Conservation (phyloP, 2,113 vertebrate genomes). For the Cricetomys ansorgei region DNA sequence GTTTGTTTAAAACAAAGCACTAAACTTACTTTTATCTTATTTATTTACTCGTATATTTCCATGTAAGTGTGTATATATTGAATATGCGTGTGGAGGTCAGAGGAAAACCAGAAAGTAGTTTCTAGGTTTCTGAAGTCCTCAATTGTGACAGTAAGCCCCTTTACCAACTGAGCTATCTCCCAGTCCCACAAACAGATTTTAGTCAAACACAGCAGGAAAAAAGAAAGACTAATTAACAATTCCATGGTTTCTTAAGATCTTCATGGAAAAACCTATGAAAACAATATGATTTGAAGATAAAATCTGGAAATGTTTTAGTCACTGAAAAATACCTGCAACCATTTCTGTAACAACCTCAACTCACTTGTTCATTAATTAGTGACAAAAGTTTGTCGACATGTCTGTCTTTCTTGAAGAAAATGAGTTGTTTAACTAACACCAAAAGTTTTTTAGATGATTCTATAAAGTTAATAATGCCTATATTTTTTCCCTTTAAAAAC, state of each 20-base stretch:
- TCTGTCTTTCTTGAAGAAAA: background rate
- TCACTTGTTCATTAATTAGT: background rate
- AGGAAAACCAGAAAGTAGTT: background rate
- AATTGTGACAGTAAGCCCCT: too few relatives aligned
- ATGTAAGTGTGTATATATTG: background rate
- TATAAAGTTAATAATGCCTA: background rate
- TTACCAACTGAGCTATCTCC: too few relatives aligned
- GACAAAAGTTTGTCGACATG: background rate
- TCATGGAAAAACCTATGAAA: background rate
- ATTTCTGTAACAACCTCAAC: background rate
- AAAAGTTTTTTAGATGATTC: background rate
- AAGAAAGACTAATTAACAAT: background rate
- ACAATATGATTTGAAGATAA: background rate
- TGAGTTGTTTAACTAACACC: background rate
- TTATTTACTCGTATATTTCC: background rate
- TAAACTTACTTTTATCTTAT: background rate
- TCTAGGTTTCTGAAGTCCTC: background rate
- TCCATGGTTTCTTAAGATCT: background rate
- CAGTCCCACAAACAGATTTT: background rate
- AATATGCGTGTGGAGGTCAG: background rate
- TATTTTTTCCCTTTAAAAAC: slow-evolving; percentile 18
- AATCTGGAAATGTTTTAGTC: background rate
- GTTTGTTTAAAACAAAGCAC: background rate
- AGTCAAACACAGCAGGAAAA: background rate
- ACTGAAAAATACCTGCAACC: background rate